Evolutionary conservation across 2,888 invertebrate genomes (phyloP), one percentile per base, ranked within the genome.

Genomic region (Hesperia comma): DNA sequence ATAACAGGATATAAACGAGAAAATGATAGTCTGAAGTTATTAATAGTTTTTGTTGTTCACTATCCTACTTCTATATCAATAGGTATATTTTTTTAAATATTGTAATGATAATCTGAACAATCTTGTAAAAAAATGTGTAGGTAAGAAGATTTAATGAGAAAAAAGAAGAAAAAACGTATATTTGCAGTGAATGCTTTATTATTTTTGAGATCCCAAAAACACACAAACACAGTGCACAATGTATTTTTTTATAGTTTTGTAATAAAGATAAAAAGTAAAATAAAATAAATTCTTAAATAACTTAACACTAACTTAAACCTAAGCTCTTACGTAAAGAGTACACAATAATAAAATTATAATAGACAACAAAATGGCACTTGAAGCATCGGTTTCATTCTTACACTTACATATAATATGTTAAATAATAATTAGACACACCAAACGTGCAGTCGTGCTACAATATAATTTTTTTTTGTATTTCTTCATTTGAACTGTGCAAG

Each of bases 131-230:
- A 26, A 26, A 14, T 41, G 19, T 7, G 8, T 53, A 3, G n/a
- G n/a, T n/a, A n/a, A n/a, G n/a, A n/a, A n/a, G n/a, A n/a, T n/a
- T n/a, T 21, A 43, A n/a, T 51, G 51, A 40, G 53, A 66, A 62
- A 54, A 56, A 77, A 77, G 70, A 72, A 76, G 77, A 79, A 0
- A 60, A 49, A 19, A 56, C 1, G 12, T 49, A 46, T 71, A 46
- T 62, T 71, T 84, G 84, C 86, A 87, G 80, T 84, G 83, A 86
- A 85, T 87, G 88, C 81, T 84, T 85, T 89, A 81, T 88, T 90
- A 88, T 92, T 92, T 90, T 90, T 90, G 92, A 92, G 92, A 93
- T 92, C 92, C 88, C 92, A 92, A 93, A 92, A 92, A 93, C 91
- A 90, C 91, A 86, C 88, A 87, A 89, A 92, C 88, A 89, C 86